Evolutionary conservation across 2,113 vertebrate genomes (phyloP), one percentile per base, ranked within the genome.

Genomic region (Bubo blakistoni): DNA sequence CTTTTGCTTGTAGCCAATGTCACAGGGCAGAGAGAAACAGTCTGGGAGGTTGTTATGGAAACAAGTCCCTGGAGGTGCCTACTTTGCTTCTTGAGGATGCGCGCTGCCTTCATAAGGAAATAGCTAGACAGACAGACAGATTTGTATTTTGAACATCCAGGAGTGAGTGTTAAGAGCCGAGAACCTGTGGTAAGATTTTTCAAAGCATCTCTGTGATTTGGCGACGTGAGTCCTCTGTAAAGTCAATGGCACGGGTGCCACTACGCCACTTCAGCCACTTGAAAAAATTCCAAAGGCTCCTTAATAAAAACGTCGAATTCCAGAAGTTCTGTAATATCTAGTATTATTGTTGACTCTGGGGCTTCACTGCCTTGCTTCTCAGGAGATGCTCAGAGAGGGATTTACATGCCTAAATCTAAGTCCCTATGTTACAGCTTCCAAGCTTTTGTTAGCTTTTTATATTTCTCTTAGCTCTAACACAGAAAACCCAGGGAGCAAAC

Each of bases 31-130:
- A 97, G 94, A 97, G 98, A 98, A 98, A 97, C 94, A 97, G 98
- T 97, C 99, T 97, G 96, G 98, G 98, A 98, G 98, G 99, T 99
- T 99, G 99, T 99, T 98, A 99, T 98, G 97, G 99, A 98, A 99
- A 99, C 99, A 97, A 97, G 96, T 97, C 97, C 96, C 97, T 19
- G 63, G 97, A 96, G 98, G 96, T 94, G 89, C 92, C 59, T 90
- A 91, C 96, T 97, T 95, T 67, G 69, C 91, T 73, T 90, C 98
- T 94, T 88, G 62, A 87, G 81, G 97, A 92, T 98, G 94, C 95
- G 97, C 97, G 97, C 82, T 97, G 93, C 97, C 97, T 98, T 97
- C 87, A 81, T 94, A 93, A 95, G 52, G 93, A 96, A 91, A 90
- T 0, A 95, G 90, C 84, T 66, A 94, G 61, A 49, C 26, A 54